A percentile compares a stretch with the other conserved stretches of the same genome.
Evolutionary conservation across 2,888 invertebrate species (phyloP).

Genomic region (Xanthia togata): DNA sequence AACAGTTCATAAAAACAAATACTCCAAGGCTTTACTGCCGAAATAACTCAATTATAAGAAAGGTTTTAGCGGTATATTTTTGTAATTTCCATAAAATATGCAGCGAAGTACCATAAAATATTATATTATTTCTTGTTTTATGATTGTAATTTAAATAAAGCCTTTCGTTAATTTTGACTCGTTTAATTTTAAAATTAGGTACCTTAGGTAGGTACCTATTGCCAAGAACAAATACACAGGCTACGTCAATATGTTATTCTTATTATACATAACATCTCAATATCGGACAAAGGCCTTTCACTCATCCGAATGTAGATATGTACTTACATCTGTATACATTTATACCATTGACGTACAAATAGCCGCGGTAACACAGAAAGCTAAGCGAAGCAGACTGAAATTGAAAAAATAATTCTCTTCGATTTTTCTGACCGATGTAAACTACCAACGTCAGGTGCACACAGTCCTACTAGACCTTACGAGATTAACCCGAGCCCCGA

Average conservation of each 20-base stretch:
- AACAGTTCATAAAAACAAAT: conserved; percentile 14
- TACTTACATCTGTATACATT: conserved; percentile 3
- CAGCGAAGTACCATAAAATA: neutral
- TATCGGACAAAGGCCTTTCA: conserved; percentile 28
- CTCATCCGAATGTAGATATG: conserved; percentile 14
- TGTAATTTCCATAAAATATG: conserved; percentile 12
- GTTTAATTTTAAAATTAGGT: neutral
- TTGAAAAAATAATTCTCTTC: conserved; percentile 41
- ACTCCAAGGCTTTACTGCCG: neutral
- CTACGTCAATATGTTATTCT: neutral
- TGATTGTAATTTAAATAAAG: conserved; percentile 13
- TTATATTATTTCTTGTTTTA: conserved; percentile 1
- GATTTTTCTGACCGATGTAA: conserved; percentile 17
- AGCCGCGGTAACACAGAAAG: conserved; percentile 17
- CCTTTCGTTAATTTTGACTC: neutral
- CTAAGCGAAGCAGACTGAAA: conserved; percentile 19
- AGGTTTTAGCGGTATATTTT: conserved; percentile 4
- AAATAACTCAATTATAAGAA: conserved; percentile 12
- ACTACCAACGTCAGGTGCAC: conserved; percentile 25
- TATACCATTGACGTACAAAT: conserved; percentile 24
- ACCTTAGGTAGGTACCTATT: no score
- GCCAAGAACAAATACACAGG: neutral
- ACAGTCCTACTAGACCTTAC: neutral
- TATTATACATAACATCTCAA: neutral
- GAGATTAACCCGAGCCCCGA: conserved; percentile 1